Percentiles rank a stretch among this genome's conserved stretches.
These are phyloP conservation scores for Anneissia japonica DNA, from an alignment of 35 echinoderm and acorn worm species.

Conservation along the genomic window DNA sequence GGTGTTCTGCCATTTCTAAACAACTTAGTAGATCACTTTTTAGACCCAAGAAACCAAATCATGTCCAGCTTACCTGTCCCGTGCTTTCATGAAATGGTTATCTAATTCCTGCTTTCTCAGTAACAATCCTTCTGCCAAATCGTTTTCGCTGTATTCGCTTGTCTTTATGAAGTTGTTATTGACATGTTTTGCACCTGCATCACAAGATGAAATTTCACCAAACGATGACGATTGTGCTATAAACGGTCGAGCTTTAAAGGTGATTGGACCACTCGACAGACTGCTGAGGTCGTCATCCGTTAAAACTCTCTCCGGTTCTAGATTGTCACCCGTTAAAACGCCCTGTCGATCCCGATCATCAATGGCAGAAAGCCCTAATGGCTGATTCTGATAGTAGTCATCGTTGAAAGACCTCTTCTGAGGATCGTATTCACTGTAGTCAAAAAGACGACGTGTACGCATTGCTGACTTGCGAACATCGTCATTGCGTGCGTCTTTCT, in stretches of 20 bases:
- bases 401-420: too few species aligned
- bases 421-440: background rate
- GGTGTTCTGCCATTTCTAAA: too few species aligned
- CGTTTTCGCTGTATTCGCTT: background rate
- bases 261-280: background rate
- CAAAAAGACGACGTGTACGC: background rate
- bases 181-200: too few species aligned
- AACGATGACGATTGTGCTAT: too few species aligned
- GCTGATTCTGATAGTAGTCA: too few species aligned
- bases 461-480: background rate
- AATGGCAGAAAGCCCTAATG: background rate
- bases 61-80: conserved; percentile 78
- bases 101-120: conserved; percentile 75
- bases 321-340: background rate
- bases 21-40: too few species aligned
- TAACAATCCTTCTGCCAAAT: conserved; percentile 54
- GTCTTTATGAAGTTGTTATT: too few species aligned
- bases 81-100: conserved; percentile 58
- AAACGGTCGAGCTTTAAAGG: background rate
- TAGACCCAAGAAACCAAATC: too few species aligned
- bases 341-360: background rate
- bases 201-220: too few species aligned
- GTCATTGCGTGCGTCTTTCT: background rate
- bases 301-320: background rate
- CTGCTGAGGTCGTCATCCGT: background rate